These are phyloP conservation scores for Thecocarcelia acutangulata DNA, from an alignment of 2,888 invertebrate species.

Conservation along the genomic window DNA sequence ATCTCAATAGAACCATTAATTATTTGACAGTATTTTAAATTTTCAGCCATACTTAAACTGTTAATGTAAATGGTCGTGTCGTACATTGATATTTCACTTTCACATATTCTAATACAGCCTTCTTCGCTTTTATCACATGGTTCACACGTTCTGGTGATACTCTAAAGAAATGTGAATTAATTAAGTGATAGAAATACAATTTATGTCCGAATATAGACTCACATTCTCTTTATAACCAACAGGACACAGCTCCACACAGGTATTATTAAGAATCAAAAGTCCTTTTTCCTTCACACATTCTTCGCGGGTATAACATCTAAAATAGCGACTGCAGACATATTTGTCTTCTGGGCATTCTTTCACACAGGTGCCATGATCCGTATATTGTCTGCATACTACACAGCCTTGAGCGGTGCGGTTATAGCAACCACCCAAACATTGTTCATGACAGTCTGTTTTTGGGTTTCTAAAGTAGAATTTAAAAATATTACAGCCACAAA, in stretches of 20 bases:
- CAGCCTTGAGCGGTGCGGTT: conserved; percentile 83
- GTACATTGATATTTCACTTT: conserved; percentile 34
- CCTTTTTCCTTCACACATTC: conserved; percentile 84
- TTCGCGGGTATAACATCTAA: conserved; percentile 86
- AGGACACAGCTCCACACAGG: conserved; percentile 74
- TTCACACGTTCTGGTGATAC: conserved; percentile 63
- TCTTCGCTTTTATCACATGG: conserved; percentile 68
- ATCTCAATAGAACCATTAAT: conserved; percentile 87
- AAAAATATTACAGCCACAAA: too few species aligned
- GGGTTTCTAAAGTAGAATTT: conserved; percentile 67
- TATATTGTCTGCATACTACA: conserved; percentile 85
- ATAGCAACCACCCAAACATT: conserved; percentile 91
- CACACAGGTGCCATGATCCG: conserved; percentile 84
- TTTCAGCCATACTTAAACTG: conserved; percentile 85
- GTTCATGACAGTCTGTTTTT: conserved; percentile 84
- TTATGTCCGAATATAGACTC: conserved; percentile 9
- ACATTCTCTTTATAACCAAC: conserved; percentile 71
- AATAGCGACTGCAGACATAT: conserved; percentile 80
- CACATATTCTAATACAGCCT: conserved; percentile 73
- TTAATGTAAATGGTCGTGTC: conserved; percentile 81
- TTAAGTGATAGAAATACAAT: too few species aligned
- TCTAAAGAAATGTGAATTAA: conserved; percentile 22
- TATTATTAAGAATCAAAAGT: conserved; percentile 66
- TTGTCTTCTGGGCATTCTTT: conserved; percentile 85
- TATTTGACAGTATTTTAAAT: conserved; percentile 88